A percentile compares a stretch with the other conserved stretches of the same genome.
Evolutionary conservation across 2,797 vertebrate species (phyloP).

Genomic region (Anabacerthia variegaticeps): DNA sequence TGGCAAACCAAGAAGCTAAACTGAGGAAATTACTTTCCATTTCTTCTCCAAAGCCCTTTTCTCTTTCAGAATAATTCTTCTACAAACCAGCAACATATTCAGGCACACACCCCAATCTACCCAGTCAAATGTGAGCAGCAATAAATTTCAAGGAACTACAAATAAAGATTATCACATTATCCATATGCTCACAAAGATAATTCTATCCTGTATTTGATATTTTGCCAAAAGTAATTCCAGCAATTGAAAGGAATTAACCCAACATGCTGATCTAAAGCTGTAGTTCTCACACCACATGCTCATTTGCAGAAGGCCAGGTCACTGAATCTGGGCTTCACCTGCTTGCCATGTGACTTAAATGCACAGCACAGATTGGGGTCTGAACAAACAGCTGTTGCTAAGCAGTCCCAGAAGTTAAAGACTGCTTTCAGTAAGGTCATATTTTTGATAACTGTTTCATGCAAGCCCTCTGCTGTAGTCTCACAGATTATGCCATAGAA

Average conservation of each 20-base stretch:
- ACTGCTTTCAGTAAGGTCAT: background rate
- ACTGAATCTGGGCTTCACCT: background rate
- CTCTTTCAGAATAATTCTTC: background rate
- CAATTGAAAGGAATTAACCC: background rate
- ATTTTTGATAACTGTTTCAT: background rate
- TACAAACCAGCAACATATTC: background rate
- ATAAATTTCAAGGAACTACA: background rate
- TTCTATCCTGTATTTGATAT: background rate
- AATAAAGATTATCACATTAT: background rate
- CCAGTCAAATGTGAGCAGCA: background rate
- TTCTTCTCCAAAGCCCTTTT: background rate
- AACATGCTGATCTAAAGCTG: background rate
- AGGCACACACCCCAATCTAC: background rate
- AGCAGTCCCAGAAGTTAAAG: background rate
- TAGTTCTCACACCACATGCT: background rate
- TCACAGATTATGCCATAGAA: background rate
- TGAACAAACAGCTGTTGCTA: background rate
- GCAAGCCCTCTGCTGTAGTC: background rate
- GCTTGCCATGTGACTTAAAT: background rate
- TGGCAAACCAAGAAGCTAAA: background rate
- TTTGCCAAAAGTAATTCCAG: background rate
- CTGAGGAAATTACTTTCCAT: background rate
- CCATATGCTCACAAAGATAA: background rate
- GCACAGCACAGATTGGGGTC: background rate
- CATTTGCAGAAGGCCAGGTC: background rate